A percentile compares a stretch with the other conserved stretches of the same genome.
Conservation (phyloP, 2,888 invertebrate genomes). For the Agonopterix alstromeriana region DNA sequence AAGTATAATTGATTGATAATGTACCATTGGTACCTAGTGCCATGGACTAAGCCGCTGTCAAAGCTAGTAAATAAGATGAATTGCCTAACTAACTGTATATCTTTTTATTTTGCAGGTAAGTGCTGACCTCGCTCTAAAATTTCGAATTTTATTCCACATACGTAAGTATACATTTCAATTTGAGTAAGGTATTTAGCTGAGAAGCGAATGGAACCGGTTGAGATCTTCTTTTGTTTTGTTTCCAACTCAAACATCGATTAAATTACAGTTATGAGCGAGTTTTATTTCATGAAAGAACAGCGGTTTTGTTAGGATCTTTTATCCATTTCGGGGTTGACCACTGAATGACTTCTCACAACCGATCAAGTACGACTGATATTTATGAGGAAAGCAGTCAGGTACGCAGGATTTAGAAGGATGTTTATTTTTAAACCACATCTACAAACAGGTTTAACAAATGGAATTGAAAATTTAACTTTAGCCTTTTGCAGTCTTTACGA, state of each 20-base stretch:
- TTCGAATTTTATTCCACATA: neutral
- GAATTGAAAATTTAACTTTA: too few species aligned
- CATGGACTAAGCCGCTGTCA: too few species aligned
- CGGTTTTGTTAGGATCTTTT: neutral
- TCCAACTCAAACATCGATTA: slow-evolving; percentile 22
- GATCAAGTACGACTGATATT: too few species aligned
- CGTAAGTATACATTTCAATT: slow-evolving; percentile 2
- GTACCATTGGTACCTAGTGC: too few species aligned
- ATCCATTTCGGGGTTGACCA: too few species aligned
- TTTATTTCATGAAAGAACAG: neutral
- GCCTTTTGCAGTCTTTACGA: too few species aligned
- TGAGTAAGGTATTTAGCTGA: slow-evolving; percentile 13
- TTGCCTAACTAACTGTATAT: neutral
- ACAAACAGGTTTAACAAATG: too few species aligned
- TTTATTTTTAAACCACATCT: too few species aligned
- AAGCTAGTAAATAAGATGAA: neutral
- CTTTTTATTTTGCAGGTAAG: slow-evolving; percentile 6
- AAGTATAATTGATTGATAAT: too few species aligned
- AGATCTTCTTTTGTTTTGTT: slow-evolving; percentile 21
- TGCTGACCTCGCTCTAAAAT: slow-evolving; percentile 5
- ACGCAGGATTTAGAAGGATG: too few species aligned
- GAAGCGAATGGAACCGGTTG: slow-evolving; percentile 17
- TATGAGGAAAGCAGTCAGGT: too few species aligned
- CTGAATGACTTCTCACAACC: too few species aligned
- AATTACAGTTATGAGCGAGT: slow-evolving; percentile 21